Base-by-base conservation (phyloP, 2,888 invertebrate species). In the Nycteola revayana region DNA sequence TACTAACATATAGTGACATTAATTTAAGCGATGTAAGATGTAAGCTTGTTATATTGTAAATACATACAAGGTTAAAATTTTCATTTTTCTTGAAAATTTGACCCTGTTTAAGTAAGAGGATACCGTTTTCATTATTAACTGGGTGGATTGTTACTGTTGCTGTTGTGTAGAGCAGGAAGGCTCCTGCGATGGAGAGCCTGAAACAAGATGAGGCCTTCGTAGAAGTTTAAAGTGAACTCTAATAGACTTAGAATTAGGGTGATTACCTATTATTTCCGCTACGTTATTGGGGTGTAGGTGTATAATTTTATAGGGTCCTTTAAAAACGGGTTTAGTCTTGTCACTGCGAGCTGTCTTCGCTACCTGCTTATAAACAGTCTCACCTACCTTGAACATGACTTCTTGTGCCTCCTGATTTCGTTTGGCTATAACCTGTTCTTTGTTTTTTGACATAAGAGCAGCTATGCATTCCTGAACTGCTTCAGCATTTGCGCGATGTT, bases 211-310 rank as follows among this genome's bases (percentile, higher is more conserved):
- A 34, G 54, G 51, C 1, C 51, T 36, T 27, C 50, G 44, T 36
- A 55, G 22, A 36, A 57, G 30, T 3, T 39, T 25, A 24, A 50
- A 55, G 10, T 55, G 58, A 4, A 54, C 52, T 25, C 49, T 34
- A 7, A 53, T 49, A 0, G 49, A 26, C 35, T 55, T 53, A 0
- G 55, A 35, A 28, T 53, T 55, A 0, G 46, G 31, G 14, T 58
- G 48, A 23, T 53, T 58, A 7, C 50, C 53, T 41, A 60, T 24
- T 6, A 57, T 57, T 36, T 57, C 47, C 0, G 47, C 48, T 5
- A 50, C 41, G 11, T 53, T 44, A 22, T 53, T 40, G 0, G 54
- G 52, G 11, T 59, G 50, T 24, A 59, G 34, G 3, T 34, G 32
- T n/a, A 56, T 20, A 7, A 55, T 54, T 8, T 35, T 57, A 9